Evolutionary conservation across 2,888 invertebrate species (phyloP).

Genomic region (Cremastinae sp.): DNA sequence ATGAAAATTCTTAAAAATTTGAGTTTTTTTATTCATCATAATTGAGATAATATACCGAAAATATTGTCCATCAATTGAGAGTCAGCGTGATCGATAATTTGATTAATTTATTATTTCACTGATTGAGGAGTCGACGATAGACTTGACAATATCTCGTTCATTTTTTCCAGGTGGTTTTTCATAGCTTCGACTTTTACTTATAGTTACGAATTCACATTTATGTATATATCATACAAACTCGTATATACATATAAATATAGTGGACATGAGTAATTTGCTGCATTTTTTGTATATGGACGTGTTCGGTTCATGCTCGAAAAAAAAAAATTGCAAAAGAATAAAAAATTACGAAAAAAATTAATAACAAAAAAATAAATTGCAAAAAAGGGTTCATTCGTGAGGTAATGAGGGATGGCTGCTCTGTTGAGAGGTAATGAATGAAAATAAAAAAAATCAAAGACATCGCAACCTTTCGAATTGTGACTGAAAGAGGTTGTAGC

Average conservation of each 20-base stretch:
- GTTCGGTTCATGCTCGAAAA: constrained; percentile 66
- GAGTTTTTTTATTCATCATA: too few species aligned
- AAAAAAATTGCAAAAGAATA: constrained; percentile 14
- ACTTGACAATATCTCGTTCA: constrained; percentile 69
- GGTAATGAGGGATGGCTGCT: constrained; percentile 58
- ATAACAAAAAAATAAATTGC: constrained; percentile 11
- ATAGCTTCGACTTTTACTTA: constrained; percentile 18
- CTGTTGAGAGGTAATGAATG: constrained; percentile 67
- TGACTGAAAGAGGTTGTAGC: constrained; percentile 71
- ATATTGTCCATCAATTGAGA: constrained; percentile 70
- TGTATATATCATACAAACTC: constrained; percentile 13
- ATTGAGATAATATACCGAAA: constrained; percentile 66
- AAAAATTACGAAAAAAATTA: not conserved
- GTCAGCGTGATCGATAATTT: constrained; percentile 63
- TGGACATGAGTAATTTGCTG: constrained; percentile 60
- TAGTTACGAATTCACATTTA: constrained; percentile 31
- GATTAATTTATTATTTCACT: constrained; percentile 69
- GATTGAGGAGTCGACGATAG: constrained; percentile 80
- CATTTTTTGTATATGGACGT: constrained; percentile 67
- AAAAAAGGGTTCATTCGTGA: constrained; percentile 49
- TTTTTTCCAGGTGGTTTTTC: constrained; percentile 62
- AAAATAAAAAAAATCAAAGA: constrained; percentile 60
- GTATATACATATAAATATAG: constrained; percentile 35
- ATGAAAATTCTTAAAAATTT: too few species aligned
- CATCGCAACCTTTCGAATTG: constrained; percentile 68